A percentile compares a stretch with the other conserved stretches of the same genome.
Evolutionary conservation across 53 echinoderm and acorn worm genomes (phyloP).

Genomic region (Actinopyga echinites): DNA sequence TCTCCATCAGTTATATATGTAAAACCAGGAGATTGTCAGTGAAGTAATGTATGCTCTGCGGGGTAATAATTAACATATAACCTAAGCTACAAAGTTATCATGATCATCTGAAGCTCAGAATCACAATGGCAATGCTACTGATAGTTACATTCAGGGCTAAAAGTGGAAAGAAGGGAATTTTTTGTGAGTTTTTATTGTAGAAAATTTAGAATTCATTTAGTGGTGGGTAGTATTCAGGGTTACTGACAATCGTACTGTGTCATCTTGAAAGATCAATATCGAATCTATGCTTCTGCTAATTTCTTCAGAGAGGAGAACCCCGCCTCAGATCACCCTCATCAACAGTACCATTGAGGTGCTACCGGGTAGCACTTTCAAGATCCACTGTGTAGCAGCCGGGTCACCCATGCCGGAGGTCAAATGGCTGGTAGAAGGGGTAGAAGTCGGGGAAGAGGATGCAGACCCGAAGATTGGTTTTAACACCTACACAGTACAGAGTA

Average conservation of each 20-base stretch:
- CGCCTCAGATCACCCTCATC: conserved; percentile 38
- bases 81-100: too few species aligned
- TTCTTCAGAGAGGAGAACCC: conserved; percentile 35
- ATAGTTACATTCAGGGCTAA: too few species aligned
- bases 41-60: too few species aligned
- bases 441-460: conserved; percentile 45
- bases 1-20: too few species aligned
- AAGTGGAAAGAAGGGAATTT: too few species aligned
- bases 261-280: neutral
- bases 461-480: conserved; percentile 59
- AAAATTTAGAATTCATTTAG: too few species aligned
- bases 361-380: conserved; percentile 59
- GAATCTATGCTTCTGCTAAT: neutral
- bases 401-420: conserved; percentile 69
- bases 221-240: too few species aligned
- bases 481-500: conserved; percentile 48
- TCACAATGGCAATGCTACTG: too few species aligned
- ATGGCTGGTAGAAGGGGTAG: conserved; percentile 67
- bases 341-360: conserved; percentile 57
- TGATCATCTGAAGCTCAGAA: too few species aligned
- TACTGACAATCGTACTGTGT: neutral
- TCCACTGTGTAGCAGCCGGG: conserved; percentile 69
- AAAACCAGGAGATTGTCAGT: too few species aligned
- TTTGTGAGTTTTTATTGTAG: too few species aligned
- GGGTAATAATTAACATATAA: too few species aligned